Evolutionary conservation across 2,113 vertebrate genomes (phyloP).

Genomic region (Procavia capensis): DNA sequence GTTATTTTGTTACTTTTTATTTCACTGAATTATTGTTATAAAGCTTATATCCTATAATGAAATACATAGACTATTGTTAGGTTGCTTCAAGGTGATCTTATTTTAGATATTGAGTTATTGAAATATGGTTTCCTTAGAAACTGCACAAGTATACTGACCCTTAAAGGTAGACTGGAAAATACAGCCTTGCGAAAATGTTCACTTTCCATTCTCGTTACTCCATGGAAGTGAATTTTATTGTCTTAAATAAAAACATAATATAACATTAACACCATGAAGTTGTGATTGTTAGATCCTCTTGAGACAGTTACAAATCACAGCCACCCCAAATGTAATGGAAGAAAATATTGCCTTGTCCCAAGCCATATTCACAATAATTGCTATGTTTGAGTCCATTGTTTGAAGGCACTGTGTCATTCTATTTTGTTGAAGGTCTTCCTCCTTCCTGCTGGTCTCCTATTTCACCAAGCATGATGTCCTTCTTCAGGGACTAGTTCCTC

Average conservation of each 20-base stretch:
- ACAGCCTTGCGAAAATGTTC: slow-evolving; percentile 38
- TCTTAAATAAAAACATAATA: slow-evolving; percentile 12
- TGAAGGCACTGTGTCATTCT: neutral
- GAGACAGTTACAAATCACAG: neutral
- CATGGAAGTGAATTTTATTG: slow-evolving; percentile 25
- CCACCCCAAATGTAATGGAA: neutral
- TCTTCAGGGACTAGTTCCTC: too few relatives aligned
- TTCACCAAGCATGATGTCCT: too few relatives aligned
- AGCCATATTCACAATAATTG: neutral
- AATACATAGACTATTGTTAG: slow-evolving; percentile 53
- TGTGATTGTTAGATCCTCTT: neutral
- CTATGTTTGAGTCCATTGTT: neutral
- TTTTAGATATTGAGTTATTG: slow-evolving; percentile 55
- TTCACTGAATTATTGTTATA: slow-evolving; percentile 31
- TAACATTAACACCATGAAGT: neutral
- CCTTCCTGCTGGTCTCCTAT: too few relatives aligned
- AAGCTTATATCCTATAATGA: neutral
- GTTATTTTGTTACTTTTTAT: neutral
- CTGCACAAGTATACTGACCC: slow-evolving; percentile 47
- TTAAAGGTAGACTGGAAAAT: slow-evolving; percentile 46
- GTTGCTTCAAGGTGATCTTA: slow-evolving; percentile 73
- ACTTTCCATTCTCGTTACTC: neutral
- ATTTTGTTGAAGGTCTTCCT: too few relatives aligned
- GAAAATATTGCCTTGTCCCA: neutral
- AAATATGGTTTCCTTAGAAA: slow-evolving; percentile 79